Base-by-base conservation (phyloP, 1,140 invertebrate genomes). In the Drosophila auraria region DNA sequence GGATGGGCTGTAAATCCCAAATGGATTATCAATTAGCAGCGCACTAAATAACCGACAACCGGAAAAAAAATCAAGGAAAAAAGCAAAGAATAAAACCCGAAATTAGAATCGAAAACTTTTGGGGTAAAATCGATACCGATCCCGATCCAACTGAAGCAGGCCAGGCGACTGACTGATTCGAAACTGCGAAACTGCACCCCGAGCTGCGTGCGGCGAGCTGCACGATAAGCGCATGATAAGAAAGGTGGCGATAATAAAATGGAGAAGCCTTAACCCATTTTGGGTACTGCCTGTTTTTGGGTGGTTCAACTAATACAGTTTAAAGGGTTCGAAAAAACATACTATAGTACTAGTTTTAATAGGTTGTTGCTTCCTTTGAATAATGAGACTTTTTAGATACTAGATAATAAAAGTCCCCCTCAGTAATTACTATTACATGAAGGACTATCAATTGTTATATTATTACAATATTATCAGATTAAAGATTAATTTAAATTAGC, bases 11-110 rank as follows among this genome's bases (percentile, higher is more conserved):
- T 80, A 77, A 63, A 71, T 45, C 57, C 61, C 61, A 68, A 81
- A 83, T 89, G 73, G 84, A 75, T 81, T 69, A 49, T 63, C 77
- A 79, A 87, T 90, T 89, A 83, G 83, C 77, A 47, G 47, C 47
- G 56, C 57, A 72, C 64, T 65, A 80, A 81, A 81, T 49, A 44
- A 58, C 33, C 12, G 14, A n/a, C 8, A 44, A 9, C 17, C 33
- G 33, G 33, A 9, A 62, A 40, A 65, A 27, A 23, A 60, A 47
- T 15, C 23, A 17, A 14, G 14, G 20, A 53, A 44, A 33, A 20
- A 20, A 20, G 20, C 20, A 20, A 20, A 20, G 20, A 20, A 49
- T 20, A 53, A 23, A 40, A 44, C n/a, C 23, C 5, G 33, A 25
- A 61, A 54, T 63, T 47, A 47, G 17, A 60, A 49, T 3, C 20